Evolutionary conservation across 2,888 invertebrate species (phyloP).

Genomic region (Unio delphinus): DNA sequence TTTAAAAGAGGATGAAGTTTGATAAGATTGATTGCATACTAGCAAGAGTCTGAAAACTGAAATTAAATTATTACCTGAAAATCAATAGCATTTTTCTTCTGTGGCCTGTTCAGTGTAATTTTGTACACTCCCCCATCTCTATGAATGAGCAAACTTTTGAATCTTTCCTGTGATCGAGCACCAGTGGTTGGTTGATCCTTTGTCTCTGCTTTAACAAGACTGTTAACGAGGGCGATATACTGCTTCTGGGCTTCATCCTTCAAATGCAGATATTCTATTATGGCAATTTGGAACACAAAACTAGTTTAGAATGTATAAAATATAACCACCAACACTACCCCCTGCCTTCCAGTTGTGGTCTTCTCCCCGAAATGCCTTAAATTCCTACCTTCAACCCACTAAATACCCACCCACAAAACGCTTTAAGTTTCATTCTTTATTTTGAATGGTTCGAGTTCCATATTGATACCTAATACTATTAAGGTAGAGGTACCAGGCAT

Average conservation of each 20-base stretch:
- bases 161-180: slow-evolving; percentile 43
- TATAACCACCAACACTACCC: background rate
- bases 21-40: background rate
- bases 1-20: too few relatives aligned
- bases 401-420: too few relatives aligned
- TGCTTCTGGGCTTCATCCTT: slow-evolving; percentile 74
- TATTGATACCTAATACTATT: too few relatives aligned
- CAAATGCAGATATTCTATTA: slow-evolving; percentile 9
- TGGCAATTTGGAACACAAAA: slow-evolving; percentile 1
- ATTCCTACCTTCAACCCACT: too few relatives aligned
- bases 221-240: slow-evolving; percentile 73
- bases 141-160: slow-evolving; percentile 49
- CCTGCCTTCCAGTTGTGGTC: too few relatives aligned
- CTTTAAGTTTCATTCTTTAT: too few relatives aligned
- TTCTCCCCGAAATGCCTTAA: too few relatives aligned
- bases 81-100: slow-evolving; percentile 86
- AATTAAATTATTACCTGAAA: slow-evolving; percentile 61
- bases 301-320: background rate
- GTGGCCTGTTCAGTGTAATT: slow-evolving; percentile 81
- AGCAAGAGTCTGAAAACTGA: background rate
- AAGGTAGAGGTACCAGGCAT: too few relatives aligned
- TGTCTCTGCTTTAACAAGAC: slow-evolving; percentile 61
- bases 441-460: too few relatives aligned
- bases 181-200: slow-evolving; percentile 25
- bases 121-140: slow-evolving; percentile 52